These are phyloP conservation scores for Scaptomyza reducta DNA, from an alignment of 2,888 invertebrate species.

Conservation along the genomic window DNA sequence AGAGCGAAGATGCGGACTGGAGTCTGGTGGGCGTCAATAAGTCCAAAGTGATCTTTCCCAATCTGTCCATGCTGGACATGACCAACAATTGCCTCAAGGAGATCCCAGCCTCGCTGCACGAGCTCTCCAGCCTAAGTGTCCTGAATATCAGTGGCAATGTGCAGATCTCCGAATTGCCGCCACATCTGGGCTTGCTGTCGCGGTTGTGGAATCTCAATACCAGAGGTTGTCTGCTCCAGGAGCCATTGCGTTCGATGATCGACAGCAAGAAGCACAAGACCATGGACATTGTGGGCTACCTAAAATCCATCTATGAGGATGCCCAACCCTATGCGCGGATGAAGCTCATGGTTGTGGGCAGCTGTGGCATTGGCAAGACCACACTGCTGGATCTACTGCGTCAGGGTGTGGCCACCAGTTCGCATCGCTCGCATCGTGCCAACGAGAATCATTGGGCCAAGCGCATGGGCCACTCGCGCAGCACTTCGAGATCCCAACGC, in stretches of 20 bases:
- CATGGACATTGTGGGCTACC: constrained; percentile 95
- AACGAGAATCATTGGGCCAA: constrained; percentile 94
- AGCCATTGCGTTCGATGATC: constrained; percentile 95
- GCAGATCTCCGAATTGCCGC: constrained; percentile 94
- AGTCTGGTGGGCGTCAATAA: constrained; percentile 86
- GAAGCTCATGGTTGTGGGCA: constrained; percentile 98
- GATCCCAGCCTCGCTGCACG: constrained; percentile 93
- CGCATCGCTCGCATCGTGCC: constrained; percentile 86
- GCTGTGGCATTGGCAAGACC: constrained; percentile 94
- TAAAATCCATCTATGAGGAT: constrained; percentile 94
- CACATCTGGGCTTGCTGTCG: constrained; percentile 96
- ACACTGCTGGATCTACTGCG: constrained; percentile 94
- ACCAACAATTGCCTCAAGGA: constrained; percentile 92
- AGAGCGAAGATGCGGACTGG: constrained; percentile 88
- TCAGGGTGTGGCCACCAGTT: constrained; percentile 91
- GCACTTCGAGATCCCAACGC: constrained; percentile 89
- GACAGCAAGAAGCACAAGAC: constrained; percentile 97
- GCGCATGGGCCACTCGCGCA: constrained; percentile 95
- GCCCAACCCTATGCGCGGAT: constrained; percentile 96
- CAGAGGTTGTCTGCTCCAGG: constrained; percentile 93
- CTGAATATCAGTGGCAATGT: constrained; percentile 91
- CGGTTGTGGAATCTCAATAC: constrained; percentile 98
- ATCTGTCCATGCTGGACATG: constrained; percentile 96
- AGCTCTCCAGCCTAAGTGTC: constrained; percentile 94
- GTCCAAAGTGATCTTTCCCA: constrained; percentile 93